phyloP scores from a whole-genome alignment of 2,113 vertebrate genomes.

The Emydocephalus ijimae region DNA sequence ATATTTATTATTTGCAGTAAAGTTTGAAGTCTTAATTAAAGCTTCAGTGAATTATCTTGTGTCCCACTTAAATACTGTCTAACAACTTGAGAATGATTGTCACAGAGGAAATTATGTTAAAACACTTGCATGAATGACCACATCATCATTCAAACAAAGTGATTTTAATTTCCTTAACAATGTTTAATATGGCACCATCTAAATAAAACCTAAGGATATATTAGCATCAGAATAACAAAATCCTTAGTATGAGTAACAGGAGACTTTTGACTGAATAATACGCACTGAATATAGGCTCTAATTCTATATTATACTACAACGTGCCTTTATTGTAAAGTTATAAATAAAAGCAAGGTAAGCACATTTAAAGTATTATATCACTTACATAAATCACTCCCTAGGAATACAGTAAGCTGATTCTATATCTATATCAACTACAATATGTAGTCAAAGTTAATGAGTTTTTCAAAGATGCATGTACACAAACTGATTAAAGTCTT shows the following conservation, averaged over 20 bases:
- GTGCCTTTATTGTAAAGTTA: conserved; percentile 12
- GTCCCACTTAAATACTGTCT: background rate
- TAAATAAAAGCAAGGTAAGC: conserved; percentile 9
- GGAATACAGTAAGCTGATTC: background rate
- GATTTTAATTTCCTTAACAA: background rate
- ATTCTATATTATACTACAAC: background rate
- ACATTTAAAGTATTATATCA: conserved; percentile 9
- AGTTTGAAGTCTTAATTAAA: background rate
- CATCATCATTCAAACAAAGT: background rate
- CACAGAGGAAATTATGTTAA: background rate
- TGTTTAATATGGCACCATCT: background rate
- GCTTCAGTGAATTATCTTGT: background rate
- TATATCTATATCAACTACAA: background rate
- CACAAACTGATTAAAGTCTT: background rate
- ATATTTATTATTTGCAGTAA: background rate
- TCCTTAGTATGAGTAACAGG: background rate
- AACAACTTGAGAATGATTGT: background rate
- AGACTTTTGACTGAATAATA: conserved; percentile 18
- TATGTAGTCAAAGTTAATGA: conserved; percentile 3
- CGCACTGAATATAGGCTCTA: conserved; percentile 15
- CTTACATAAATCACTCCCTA: conserved; percentile 21
- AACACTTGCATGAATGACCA: background rate
- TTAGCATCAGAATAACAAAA: conserved; percentile 22
- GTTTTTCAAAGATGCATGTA: background rate
- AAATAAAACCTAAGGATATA: conserved; percentile 12